Evolutionary conservation across 1,140 invertebrate species (phyloP).

Genomic region (Hyles euphorbiae): DNA sequence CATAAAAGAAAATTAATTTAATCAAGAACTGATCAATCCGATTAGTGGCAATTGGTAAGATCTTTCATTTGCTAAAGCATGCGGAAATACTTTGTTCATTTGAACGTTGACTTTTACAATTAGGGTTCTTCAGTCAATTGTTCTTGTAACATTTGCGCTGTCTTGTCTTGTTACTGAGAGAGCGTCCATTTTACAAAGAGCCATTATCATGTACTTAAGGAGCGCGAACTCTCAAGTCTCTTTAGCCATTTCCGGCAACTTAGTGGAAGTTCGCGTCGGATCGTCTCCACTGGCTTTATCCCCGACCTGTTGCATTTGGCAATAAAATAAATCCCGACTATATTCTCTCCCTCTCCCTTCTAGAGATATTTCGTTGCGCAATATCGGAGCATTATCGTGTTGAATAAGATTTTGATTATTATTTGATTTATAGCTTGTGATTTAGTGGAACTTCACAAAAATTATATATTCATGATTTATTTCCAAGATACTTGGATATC

Average conservation of each 20-base stretch:
- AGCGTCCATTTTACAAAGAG: slow-evolving; percentile 10
- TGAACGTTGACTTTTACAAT: too few relatives aligned
- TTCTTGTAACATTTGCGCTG: too few relatives aligned
- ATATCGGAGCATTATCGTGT: slow-evolving; percentile 2
- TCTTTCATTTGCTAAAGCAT: too few relatives aligned
- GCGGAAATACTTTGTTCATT: too few relatives aligned
- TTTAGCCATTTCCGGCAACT: slow-evolving; percentile 29
- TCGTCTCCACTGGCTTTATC: slow-evolving; percentile 27
- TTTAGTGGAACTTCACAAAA: too few relatives aligned
- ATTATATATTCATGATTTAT: too few relatives aligned
- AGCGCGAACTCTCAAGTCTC: slow-evolving; percentile 21
- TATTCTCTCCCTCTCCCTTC: slow-evolving; percentile 10
- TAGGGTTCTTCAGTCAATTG: too few relatives aligned
- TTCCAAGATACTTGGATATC: too few relatives aligned
- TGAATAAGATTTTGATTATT: background rate
- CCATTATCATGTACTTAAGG: slow-evolving; percentile 24
- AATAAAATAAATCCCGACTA: slow-evolving; percentile 60
- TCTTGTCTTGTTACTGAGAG: too few relatives aligned
- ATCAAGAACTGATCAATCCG: slow-evolving; percentile 20
- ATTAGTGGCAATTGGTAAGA: slow-evolving; percentile 15
- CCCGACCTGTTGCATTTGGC: slow-evolving; percentile 63
- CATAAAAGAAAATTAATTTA: slow-evolving; percentile 24
- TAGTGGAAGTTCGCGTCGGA: slow-evolving; percentile 29
- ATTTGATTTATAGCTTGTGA: background rate
- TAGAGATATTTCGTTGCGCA: slow-evolving; percentile 8